Conservation (phyloP, 2,888 invertebrate genomes). For the Drosophila affinis region DNA sequence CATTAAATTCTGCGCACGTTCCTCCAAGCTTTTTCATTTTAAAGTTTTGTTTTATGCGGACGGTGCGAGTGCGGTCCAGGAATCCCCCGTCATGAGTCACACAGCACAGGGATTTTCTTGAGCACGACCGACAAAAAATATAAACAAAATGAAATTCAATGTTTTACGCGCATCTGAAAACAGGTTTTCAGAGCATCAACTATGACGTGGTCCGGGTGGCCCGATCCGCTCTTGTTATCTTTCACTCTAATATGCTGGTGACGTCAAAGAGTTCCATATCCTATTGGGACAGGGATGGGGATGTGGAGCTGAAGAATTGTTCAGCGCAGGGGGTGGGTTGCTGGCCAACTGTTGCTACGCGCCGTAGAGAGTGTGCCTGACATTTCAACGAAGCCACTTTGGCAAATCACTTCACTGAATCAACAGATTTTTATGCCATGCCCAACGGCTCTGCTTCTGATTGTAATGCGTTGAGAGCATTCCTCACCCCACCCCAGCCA, state of each 20-base stretch:
- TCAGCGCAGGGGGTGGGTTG: conserved; percentile 1
- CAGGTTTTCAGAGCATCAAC: conserved; percentile 29
- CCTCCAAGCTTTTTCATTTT: neutral
- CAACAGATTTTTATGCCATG: conserved; percentile 77
- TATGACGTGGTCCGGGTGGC: conserved; percentile 15
- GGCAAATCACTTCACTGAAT: conserved; percentile 80
- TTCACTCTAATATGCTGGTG: conserved; percentile 8
- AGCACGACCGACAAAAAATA: conserved; percentile 18
- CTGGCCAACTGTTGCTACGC: conserved; percentile 74
- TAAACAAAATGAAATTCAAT: conserved; percentile 25
- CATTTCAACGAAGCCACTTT: conserved; percentile 81
- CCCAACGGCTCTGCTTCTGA: conserved; percentile 57
- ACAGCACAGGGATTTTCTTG: conserved; percentile 22
- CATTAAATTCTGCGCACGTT: conserved; percentile 26
- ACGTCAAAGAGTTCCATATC: conserved; percentile 40
- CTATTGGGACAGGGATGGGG: conserved; percentile 31
- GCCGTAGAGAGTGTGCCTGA: conserved; percentile 58
- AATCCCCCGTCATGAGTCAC: conserved; percentile 36
- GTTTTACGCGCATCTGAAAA: conserved; percentile 19
- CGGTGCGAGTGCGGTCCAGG: conserved; percentile 5
- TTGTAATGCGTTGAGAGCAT: conserved; percentile 48
- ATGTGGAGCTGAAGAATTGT: neutral
- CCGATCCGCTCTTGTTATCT: conserved; percentile 37
- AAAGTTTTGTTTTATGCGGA: neutral
- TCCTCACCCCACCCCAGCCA: conserved; percentile 32